phyloP scores from a whole-genome alignment of 2,797 vertebrate species.

The Hoplostethus mediterraneus region DNA sequence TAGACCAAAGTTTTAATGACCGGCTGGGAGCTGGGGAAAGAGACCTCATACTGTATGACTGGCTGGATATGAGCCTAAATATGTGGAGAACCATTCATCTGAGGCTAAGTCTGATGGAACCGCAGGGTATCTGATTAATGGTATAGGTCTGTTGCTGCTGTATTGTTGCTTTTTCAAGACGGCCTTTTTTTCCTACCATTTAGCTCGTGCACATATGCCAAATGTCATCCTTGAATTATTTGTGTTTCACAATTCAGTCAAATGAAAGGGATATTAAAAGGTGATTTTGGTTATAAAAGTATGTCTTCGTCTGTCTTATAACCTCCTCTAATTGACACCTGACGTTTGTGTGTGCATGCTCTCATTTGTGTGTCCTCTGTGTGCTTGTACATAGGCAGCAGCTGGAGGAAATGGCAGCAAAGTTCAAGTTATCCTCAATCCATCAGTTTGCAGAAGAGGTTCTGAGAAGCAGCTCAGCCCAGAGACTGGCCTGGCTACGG shows the following conservation, averaged over 20 bases:
- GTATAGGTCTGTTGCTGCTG: not conserved
- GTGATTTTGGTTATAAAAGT: slow-evolving; percentile 1
- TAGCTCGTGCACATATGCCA: slow-evolving; percentile 9
- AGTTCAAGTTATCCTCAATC: slow-evolving; percentile 83
- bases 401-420: slow-evolving; percentile 90
- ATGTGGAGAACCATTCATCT: slow-evolving; percentile 51
- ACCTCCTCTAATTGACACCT: not conserved
- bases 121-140: slow-evolving; percentile 50
- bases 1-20: slow-evolving; percentile 58
- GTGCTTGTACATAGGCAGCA: slow-evolving; percentile 85
- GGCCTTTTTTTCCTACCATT: slow-evolving; percentile 20
- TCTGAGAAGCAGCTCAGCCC: slow-evolving; percentile 82
- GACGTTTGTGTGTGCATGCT: not conserved
- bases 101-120: slow-evolving; percentile 20
- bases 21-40: slow-evolving; percentile 59
- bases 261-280: not conserved
- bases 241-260: not conserved
- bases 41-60: slow-evolving; percentile 47
- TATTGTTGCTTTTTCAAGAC: slow-evolving; percentile 35
- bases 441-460: slow-evolving; percentile 86
- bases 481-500: slow-evolving; percentile 86
- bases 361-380: not conserved
- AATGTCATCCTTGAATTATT: slow-evolving; percentile 1
- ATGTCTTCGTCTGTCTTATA: not conserved
- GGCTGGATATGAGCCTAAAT: slow-evolving; percentile 55